Conservation (phyloP, 2,113 vertebrate genomes). For the Podilymbus podiceps region DNA sequence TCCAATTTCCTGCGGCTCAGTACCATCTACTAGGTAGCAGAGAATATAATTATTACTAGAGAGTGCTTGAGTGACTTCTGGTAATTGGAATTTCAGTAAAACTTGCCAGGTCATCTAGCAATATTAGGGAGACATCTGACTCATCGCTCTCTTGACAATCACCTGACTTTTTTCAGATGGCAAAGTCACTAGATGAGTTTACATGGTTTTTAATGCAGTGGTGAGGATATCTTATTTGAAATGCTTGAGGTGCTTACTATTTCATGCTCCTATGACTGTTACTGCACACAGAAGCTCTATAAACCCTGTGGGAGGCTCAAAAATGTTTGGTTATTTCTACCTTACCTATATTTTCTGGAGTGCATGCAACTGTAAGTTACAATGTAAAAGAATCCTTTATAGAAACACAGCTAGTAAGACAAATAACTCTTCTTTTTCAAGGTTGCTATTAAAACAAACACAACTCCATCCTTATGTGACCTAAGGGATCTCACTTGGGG, state of each 20-base stretch:
- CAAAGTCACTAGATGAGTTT: background rate
- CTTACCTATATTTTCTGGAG: background rate
- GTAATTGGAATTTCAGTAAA: slow-evolving; percentile 45
- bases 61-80: slow-evolving; percentile 2
- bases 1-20: background rate
- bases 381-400: background rate
- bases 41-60: background rate
- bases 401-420: background rate
- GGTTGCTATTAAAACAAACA: background rate
- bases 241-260: background rate
- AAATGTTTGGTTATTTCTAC: background rate
- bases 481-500: background rate
- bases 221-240: background rate
- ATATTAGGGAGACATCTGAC: background rate
- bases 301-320: background rate
- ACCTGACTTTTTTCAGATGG: background rate
- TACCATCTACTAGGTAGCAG: background rate
- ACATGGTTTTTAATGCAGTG: background rate
- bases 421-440: background rate
- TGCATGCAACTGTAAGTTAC: background rate
- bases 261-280: background rate
- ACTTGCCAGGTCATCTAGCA: background rate
- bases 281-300: background rate
- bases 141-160: background rate
- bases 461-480: background rate